Conservation (phyloP, 1,140 invertebrate genomes). For the Diachasmimorpha longicaudata region DNA sequence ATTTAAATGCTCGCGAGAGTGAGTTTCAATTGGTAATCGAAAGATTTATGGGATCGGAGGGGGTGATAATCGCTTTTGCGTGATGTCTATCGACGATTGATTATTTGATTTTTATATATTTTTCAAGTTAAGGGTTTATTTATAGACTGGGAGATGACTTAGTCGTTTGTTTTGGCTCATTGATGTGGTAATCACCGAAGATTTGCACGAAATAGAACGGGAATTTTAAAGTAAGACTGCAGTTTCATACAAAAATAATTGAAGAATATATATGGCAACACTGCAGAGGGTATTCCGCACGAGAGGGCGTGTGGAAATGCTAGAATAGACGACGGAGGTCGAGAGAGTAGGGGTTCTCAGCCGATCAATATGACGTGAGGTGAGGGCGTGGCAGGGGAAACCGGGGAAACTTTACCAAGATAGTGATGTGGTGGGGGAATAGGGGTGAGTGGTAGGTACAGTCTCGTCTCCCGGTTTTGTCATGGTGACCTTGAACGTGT, state of each 20-base stretch:
- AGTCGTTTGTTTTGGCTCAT: no score
- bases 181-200: no score
- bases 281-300: constrained; percentile 25
- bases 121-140: not conserved
- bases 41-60: not conserved
- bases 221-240: no score
- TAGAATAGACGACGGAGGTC: constrained; percentile 11
- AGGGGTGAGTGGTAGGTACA: constrained; percentile 23
- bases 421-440: not conserved
- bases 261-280: constrained; percentile 39
- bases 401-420: constrained; percentile 38
- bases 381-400: constrained; percentile 49
- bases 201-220: no score
- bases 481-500: constrained; percentile 48
- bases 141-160: no score
- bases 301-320: constrained; percentile 11
- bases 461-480: constrained; percentile 23
- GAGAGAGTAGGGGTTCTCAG: constrained; percentile 31
- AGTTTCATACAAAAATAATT: not conserved
- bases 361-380: constrained; percentile 54
- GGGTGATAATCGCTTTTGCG: not conserved
- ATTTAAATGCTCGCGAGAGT: not conserved
- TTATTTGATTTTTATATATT: not conserved
- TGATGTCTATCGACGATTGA: not conserved
- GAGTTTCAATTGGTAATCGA: not conserved